Evolutionary conservation across 1,140 invertebrate genomes (phyloP).

Genomic region (Chrysomallon squamiferum): DNA sequence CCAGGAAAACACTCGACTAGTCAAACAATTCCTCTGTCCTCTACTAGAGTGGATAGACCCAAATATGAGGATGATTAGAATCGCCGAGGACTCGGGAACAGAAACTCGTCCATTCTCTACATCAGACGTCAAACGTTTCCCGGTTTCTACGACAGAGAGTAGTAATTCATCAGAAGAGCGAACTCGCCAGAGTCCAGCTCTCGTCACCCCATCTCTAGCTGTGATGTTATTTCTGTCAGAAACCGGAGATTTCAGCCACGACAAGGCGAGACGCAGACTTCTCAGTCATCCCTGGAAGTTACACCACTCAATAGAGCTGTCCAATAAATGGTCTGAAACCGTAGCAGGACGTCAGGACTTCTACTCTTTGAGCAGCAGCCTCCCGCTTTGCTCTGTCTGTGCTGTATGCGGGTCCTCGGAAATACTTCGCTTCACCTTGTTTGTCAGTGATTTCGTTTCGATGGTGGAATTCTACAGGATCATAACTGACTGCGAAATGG

Average conservation of each 20-base stretch:
- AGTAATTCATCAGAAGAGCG: no score
- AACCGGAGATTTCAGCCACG: constrained; percentile 15
- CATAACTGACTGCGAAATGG: constrained; percentile 40
- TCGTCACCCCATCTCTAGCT: constrained; percentile 28
- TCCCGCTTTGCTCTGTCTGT: constrained; percentile 39
- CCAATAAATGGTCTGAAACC: constrained; percentile 13
- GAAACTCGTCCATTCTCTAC: no score
- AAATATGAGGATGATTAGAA: no score
- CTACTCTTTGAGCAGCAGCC: constrained; percentile 29
- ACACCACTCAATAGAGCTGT: constrained; percentile 44
- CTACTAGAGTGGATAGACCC: no score
- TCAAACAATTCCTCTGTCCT: no score
- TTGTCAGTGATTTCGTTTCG: constrained; percentile 30
- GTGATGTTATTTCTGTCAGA: constrained; percentile 41
- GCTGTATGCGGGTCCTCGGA: constrained; percentile 19
- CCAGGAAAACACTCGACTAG: no score
- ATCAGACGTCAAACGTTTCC: no score
- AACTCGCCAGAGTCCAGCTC: not conserved
- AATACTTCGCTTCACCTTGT: constrained; percentile 33
- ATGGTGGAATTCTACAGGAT: constrained; percentile 51
- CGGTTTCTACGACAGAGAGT: no score
- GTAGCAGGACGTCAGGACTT: constrained; percentile 42
- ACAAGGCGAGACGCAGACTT: constrained; percentile 12
- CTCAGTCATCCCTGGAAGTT: constrained; percentile 34
- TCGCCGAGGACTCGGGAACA: no score